These are phyloP conservation scores for Artibeus lituratus DNA, from an alignment of 2,797 vertebrate genomes.

Conservation along the genomic window DNA sequence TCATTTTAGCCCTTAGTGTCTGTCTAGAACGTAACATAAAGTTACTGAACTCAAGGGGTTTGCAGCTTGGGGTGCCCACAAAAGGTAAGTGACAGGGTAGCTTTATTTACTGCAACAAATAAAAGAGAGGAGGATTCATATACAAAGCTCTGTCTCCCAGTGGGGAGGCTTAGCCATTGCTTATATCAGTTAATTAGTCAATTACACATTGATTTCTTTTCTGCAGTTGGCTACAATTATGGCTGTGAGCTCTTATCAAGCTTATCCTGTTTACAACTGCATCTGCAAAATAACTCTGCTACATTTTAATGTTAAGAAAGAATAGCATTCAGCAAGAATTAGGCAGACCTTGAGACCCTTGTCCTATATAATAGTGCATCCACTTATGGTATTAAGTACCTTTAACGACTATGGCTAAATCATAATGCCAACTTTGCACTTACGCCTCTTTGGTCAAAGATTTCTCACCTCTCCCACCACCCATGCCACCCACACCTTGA, in stretches of 20 bases:
- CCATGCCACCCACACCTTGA: background rate
- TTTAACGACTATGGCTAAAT: background rate
- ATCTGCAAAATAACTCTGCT: background rate
- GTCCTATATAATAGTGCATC: background rate
- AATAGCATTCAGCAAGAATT: background rate
- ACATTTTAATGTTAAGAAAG: background rate
- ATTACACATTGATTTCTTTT: background rate
- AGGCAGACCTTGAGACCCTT: background rate
- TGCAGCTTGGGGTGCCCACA: background rate
- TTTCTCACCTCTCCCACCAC: background rate
- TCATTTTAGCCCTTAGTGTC: background rate
- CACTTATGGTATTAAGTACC: background rate
- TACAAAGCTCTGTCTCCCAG: background rate
- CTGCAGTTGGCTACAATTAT: background rate
- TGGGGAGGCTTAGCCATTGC: background rate
- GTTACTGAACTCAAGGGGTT: background rate
- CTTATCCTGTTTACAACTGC: background rate
- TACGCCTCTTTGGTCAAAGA: background rate
- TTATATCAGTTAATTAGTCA: background rate
- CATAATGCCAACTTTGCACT: background rate
- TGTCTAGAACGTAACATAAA: background rate
- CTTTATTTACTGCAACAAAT: background rate
- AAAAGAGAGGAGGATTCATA: background rate
- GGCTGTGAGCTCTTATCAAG: background rate
- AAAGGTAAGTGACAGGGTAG: background rate